Conservation (phyloP, 2,888 invertebrate species). For the Tipula confusa region DNA sequence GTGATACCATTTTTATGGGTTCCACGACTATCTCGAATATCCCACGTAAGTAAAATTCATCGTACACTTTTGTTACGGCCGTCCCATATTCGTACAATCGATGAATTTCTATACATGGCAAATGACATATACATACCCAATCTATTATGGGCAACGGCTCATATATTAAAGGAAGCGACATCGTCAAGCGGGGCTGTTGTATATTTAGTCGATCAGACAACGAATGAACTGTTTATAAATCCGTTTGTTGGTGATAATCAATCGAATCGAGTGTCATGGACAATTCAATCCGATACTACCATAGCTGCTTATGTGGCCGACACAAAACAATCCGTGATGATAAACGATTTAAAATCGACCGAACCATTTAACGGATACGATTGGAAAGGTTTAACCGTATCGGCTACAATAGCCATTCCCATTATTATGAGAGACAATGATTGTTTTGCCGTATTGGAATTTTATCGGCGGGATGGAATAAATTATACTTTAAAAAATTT, state of each 20-base stretch:
- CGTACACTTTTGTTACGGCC: not conserved
- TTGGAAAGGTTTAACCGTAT: slow-evolving; percentile 43
- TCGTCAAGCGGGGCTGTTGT: not conserved
- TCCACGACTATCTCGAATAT: not conserved
- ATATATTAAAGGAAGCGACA: too few relatives aligned
- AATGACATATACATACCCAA: not conserved
- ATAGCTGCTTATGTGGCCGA: slow-evolving; percentile 57
- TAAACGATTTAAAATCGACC: slow-evolving; percentile 52
- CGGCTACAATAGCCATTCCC: slow-evolving; percentile 50
- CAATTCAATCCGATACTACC: slow-evolving; percentile 45
- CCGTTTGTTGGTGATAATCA: not conserved
- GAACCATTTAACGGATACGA: slow-evolving; percentile 47
- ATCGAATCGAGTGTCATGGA: slow-evolving; percentile 37
- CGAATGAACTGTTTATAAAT: not conserved
- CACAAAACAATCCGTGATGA: slow-evolving; percentile 53
- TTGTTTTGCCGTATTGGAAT: slow-evolving; percentile 48
- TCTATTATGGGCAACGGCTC: not conserved
- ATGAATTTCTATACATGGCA: not conserved
- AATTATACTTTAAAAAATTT: slow-evolving; percentile 40
- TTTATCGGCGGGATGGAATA: slow-evolving; percentile 40
- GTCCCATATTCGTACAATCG: not conserved
- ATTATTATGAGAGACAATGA: slow-evolving; percentile 47
- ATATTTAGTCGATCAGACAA: slow-evolving; percentile 14
- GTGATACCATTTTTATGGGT: slow-evolving; percentile 14
- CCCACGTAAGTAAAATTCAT: not conserved